Percentiles rank a stretch among this genome's conserved stretches.
Evolutionary conservation across 2,113 vertebrate species (phyloP).

Genomic region (Aplodontia rufa): DNA sequence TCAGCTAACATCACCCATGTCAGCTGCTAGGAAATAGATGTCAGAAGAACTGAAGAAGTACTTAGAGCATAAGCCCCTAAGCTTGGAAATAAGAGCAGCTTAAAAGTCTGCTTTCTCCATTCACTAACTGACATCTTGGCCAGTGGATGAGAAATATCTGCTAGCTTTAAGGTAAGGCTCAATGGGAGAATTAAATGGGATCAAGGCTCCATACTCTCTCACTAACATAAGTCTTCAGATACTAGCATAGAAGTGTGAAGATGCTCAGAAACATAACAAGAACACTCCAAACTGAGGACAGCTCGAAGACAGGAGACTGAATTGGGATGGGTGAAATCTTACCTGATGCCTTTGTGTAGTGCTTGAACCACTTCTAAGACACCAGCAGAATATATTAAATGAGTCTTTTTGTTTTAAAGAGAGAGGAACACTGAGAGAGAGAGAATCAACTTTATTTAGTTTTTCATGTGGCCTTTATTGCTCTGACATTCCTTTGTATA

Average conservation of each 20-base stretch:
- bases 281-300: not conserved
- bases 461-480: too few species aligned
- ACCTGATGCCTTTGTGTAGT: too few species aligned
- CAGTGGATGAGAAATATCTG: not conserved
- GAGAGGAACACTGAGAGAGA: too few species aligned
- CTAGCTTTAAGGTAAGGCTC: not conserved
- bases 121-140: not conserved
- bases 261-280: not conserved
- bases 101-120: not conserved
- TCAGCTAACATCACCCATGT: not conserved
- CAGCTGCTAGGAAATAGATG: not conserved
- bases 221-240: too few species aligned
- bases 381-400: not conserved
- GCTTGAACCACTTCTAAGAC: not conserved
- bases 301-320: not conserved
- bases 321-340: not conserved
- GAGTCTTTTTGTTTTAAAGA: too few species aligned
- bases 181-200: not conserved
- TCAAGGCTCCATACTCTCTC: fast-evolving
- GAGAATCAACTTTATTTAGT: too few species aligned
- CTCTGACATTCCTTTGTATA: too few species aligned
- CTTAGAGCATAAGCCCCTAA: not conserved
- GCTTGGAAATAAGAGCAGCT: not conserved
- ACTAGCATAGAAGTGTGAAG: not conserved
- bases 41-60: not conserved